phyloP scores from a whole-genome alignment of 1,140 invertebrate species.

The Neuroterus valhalla region DNA sequence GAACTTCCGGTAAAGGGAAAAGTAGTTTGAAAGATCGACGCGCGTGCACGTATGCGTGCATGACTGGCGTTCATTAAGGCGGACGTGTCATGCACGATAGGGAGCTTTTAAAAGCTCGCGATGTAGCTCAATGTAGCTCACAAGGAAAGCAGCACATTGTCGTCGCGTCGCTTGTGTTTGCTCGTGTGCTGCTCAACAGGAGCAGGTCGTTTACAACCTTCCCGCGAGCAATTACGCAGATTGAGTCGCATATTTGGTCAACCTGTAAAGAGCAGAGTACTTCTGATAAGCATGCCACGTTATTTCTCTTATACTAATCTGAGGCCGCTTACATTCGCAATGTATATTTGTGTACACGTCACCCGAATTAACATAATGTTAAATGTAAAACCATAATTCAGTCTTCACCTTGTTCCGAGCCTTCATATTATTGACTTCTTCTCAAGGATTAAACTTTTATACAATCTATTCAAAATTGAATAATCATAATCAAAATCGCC shows the following conservation, averaged over 20 bases:
- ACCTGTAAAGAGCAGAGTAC: constrained; percentile 9
- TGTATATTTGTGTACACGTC: background rate
- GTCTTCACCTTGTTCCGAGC: background rate
- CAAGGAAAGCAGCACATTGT: background rate
- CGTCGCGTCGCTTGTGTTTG: background rate
- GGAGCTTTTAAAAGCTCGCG: constrained; percentile 1
- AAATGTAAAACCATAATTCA: background rate
- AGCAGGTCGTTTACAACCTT: constrained; percentile 15
- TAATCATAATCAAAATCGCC: background rate
- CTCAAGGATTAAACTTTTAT: background rate
- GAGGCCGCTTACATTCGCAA: background rate
- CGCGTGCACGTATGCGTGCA: constrained; percentile 33
- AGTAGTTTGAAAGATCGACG: constrained; percentile 34
- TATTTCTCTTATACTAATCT: background rate
- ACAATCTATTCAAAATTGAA: background rate
- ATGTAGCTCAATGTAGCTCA: background rate
- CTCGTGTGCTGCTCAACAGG: background rate
- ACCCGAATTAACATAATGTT: background rate
- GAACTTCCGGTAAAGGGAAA: constrained; percentile 2
- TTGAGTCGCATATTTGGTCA: constrained; percentile 19
- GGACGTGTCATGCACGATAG: constrained; percentile 38
- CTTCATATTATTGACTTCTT: background rate
- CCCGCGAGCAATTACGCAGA: constrained; percentile 35
- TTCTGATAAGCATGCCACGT: constrained; percentile 38
- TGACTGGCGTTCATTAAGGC: constrained; percentile 41